These are phyloP conservation scores for Gasteruption jaculator DNA, from an alignment of 2,888 invertebrate species.

Conservation along the genomic window DNA sequence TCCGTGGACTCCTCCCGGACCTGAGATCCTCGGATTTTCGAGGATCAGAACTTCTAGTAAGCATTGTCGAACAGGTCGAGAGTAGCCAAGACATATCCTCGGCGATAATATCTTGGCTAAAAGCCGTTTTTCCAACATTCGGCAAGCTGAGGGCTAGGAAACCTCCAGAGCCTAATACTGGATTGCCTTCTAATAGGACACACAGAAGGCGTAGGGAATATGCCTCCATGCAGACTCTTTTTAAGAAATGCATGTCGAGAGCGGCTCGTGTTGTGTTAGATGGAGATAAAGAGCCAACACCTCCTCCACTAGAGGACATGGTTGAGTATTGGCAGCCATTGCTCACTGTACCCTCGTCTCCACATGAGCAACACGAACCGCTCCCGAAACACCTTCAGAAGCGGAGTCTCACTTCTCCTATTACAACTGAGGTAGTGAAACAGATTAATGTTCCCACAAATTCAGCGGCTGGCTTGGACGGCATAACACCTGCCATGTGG, in stretches of 20 bases:
- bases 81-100: not conserved
- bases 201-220: conserved; percentile 44
- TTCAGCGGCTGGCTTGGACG: conserved; percentile 28
- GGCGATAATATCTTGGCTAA: not conserved
- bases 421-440: conserved; percentile 16
- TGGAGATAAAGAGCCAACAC: conserved; percentile 6
- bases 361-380: too few species aligned
- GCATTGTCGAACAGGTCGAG: not conserved
- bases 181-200: too few species aligned
- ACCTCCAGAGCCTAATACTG: too few species aligned
- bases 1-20: too few species aligned
- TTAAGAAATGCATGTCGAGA: conserved; percentile 11
- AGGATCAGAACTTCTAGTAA: too few species aligned
- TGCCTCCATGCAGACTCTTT: conserved; percentile 21
- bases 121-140: not conserved
- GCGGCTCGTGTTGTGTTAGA: conserved; percentile 17
- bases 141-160: too few species aligned
- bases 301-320: conserved; percentile 12
- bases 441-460: conserved; percentile 7
- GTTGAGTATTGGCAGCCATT: conserved; percentile 14
- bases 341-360: too few species aligned
- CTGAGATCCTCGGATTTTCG: too few species aligned
- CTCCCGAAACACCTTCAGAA: too few species aligned
- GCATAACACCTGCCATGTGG: conserved; percentile 23
- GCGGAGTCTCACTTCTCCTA: conserved; percentile 8